Evolutionary conservation across 2,797 vertebrate species (phyloP), one percentile per base, ranked within the genome.

Genomic region (Pantherophis vulpinus): DNA sequence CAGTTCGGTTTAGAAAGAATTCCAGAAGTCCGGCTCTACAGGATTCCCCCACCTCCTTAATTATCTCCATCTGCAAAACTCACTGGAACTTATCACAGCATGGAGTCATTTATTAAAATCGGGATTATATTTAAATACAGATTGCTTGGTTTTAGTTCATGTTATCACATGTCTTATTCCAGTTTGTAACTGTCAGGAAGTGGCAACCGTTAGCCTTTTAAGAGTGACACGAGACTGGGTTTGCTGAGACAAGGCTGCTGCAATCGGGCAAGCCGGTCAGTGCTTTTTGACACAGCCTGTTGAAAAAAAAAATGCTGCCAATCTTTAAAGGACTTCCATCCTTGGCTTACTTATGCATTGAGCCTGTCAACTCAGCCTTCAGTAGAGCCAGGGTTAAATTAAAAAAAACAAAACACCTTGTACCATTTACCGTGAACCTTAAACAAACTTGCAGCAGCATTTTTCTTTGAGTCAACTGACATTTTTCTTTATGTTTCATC

Each of bases 381-480:
- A 95, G 97, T 91, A 93, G 93, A 91, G 58, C 54, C 54, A 93
- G 97, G 97, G 98, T 98, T 98, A 98, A 98, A 92, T 83, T 88
- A 63, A 70, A 90, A 90, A 59, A 87, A 51, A 27, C 27, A 10
- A 10, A 55, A 54, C 8, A 90, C 91, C 94, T 96, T 66, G 94
- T 2, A 90, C 95, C 94, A 93, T 96, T 98, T 97, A 95, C 97
- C 87, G 89, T 98, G 98, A 99, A 98, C 98, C 98, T 99, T 98
- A 98, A 99, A 98, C 98, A 99, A 98, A 99, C 98, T 98, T 97
- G 94, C 97, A 97, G 97, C 98, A 97, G 98, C 98, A 98, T 98
- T 98, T 97, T 98, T 98, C 98, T 98, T 97, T 96, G 94, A 95
- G 97, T 97, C 97, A 96, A 98, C 97, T 99, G 98, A 99, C 99